Evolutionary conservation across 2,113 vertebrate genomes (phyloP), one percentile per base, ranked within the genome.

Genomic region (Ancistrus triradiatus): DNA sequence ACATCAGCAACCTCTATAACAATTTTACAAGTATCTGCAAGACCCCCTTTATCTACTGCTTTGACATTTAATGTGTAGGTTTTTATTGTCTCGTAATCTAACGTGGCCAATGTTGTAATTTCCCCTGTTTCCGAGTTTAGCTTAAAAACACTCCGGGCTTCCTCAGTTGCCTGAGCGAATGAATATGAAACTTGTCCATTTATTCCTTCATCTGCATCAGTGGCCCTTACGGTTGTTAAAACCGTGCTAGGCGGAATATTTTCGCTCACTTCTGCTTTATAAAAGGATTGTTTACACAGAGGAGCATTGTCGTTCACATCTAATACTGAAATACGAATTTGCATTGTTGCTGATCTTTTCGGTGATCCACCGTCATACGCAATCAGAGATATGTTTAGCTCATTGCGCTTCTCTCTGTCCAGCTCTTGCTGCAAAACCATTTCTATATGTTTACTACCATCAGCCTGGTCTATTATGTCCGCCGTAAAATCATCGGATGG

Each of bases 291-390:
- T 25, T 72, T 76, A 69, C 87, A 90, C 0, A 74, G 42, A 3
- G 86, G 86, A 1, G 72, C 69, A 43, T 90, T 87, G 43, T 90
- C 88, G 65, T 87, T 90, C 1, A 19, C 74, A 53, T 89, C 87
- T 57, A 86, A 43, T 7, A 91, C 74, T 46, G 71, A 8, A 0
- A 90, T 48, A 0, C 11, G 52, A 2, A 90, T 81, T 64, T 75
- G 52, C 0, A 82, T 21, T 0, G 79, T 81, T 0, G 83, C 79
- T 19, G 85, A 83, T n/a, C n/a, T 33, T 0, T 56, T 71, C 0
- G 86, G 85, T 42, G 59, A 77, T 3, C 86, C 85, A 0, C 88
- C 88, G 47, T 91, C 87, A 4, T 77, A 28, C 0, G 86, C 89
- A 0, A 61, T 87, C 40, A 90, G 53, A 2, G 61, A 66, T 37